Conservation (phyloP, 1,140 invertebrate genomes). For the Drosophila sproati region DNA sequence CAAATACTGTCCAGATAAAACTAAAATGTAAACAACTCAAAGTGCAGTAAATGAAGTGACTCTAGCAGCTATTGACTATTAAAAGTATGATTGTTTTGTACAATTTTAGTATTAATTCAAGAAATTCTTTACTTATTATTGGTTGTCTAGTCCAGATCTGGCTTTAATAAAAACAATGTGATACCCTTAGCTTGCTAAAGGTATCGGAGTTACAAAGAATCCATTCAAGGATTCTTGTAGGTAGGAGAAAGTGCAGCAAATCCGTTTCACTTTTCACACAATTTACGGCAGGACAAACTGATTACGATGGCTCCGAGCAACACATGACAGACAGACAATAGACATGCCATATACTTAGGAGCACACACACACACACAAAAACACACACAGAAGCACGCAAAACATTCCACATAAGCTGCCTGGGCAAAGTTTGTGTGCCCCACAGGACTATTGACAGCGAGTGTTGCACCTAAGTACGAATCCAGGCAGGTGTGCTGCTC, state of each 20-base stretch:
- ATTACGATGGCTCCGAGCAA: conserved; percentile 26
- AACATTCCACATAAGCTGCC: conserved; percentile 4
- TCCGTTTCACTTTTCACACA: conserved; percentile 61
- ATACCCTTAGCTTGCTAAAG: neutral
- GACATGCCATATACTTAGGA: conserved; percentile 18
- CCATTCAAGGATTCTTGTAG: conserved; percentile 1
- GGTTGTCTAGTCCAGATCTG: no score
- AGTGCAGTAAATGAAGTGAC: conserved; percentile 3
- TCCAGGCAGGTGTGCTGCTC: conserved; percentile 23
- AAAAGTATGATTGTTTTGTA: no score
- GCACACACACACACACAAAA: neutral
- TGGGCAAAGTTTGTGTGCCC: conserved; percentile 31
- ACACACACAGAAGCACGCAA: conserved; percentile 10
- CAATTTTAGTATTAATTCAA: no score
- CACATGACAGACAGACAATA: conserved; percentile 57
- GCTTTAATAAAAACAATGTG: neutral
- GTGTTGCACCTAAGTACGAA: conserved; percentile 53
- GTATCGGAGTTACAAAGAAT: neutral
- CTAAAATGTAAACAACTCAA: conserved; percentile 19
- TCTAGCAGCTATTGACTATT: no score
- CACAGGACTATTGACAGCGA: conserved; percentile 62
- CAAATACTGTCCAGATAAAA: conserved; percentile 50
- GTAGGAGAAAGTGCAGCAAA: conserved; percentile 36
- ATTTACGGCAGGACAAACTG: conserved; percentile 49
- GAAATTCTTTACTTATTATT: no score